phyloP scores from a whole-genome alignment of 2,888 invertebrate genomes.

The Drosophila hamatofila region DNA sequence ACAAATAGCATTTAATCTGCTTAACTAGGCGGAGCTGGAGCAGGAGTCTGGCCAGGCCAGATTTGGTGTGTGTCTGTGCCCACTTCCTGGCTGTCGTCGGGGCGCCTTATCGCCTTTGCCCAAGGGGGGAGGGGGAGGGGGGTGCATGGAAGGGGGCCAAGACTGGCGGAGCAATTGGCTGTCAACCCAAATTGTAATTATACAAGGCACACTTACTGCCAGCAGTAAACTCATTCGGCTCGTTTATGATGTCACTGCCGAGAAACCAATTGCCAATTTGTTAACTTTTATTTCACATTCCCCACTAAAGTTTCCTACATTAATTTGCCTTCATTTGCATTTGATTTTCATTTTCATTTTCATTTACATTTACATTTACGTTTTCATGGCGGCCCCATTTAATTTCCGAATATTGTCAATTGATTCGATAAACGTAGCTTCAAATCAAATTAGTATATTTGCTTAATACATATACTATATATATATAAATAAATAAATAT shows the following conservation, averaged over 20 bases:
- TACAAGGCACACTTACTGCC: conserved; percentile 39
- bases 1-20: conserved; percentile 67
- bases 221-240: conserved; percentile 26
- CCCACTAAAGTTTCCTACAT: conserved; percentile 12
- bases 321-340: conserved; percentile 12
- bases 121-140: too few species aligned
- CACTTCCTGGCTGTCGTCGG: too few species aligned
- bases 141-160: not conserved
- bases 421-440: conserved; percentile 23
- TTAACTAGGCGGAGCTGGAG: conserved; percentile 40
- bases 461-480: not conserved
- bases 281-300: conserved; percentile 17
- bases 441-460: not conserved
- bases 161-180: conserved; percentile 7
- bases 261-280: conserved; percentile 39
- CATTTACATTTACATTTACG: too few species aligned
- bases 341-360: not conserved
- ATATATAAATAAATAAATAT: not conserved
- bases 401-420: conserved; percentile 6
- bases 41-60: too few species aligned
- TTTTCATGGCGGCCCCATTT: not conserved
- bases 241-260: conserved; percentile 27
- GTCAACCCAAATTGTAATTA: conserved; percentile 61
- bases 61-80: not conserved
- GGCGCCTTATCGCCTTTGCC: too few species aligned